Evolutionary conservation across 2,113 vertebrate genomes (phyloP).

Genomic region (Lepus americanus): DNA sequence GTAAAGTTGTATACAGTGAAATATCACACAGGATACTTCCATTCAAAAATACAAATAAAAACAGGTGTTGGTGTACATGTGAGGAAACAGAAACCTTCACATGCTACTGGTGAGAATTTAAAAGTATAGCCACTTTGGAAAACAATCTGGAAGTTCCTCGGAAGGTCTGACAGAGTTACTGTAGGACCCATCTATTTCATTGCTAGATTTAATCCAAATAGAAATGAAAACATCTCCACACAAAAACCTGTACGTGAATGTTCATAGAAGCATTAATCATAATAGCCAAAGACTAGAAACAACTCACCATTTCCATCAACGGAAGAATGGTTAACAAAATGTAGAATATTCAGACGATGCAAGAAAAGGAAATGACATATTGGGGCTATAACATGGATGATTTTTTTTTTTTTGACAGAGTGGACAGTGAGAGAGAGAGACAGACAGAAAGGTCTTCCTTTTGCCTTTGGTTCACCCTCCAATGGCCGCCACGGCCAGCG

Average conservation of each 20-base stretch:
- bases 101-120: background rate
- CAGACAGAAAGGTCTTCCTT: background rate
- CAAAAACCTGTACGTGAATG: background rate
- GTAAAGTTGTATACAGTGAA: background rate
- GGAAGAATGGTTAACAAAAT: background rate
- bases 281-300: background rate
- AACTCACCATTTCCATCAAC: background rate
- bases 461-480: no score
- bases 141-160: background rate
- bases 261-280: background rate
- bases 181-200: background rate
- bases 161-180: background rate
- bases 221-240: background rate
- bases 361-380: slow-evolving; percentile 3
- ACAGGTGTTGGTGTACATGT: background rate
- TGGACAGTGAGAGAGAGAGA: no score
- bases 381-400: background rate
- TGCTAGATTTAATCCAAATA: background rate
- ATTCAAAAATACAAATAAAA: slow-evolving; percentile 17
- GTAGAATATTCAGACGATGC: background rate
- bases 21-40: background rate
- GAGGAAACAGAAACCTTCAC: background rate
- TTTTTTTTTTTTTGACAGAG: background rate
- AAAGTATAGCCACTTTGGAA: background rate
- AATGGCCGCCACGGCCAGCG: no score